Evolutionary conservation across 1,140 invertebrate species (phyloP).

Genomic region (Bombus impatiens): DNA sequence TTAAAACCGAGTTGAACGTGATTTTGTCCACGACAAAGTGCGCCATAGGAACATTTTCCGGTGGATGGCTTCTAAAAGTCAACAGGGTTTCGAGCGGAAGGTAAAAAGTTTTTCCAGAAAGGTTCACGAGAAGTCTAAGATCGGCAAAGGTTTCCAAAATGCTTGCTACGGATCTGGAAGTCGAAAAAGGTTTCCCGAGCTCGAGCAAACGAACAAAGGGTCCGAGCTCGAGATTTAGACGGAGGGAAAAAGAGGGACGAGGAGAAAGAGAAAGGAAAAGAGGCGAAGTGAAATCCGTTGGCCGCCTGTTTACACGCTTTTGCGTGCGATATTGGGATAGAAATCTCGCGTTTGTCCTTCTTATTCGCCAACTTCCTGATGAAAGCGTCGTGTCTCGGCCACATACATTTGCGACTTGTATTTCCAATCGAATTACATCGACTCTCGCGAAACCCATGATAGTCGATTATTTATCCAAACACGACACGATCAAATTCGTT

Average conservation of each 20-base stretch:
- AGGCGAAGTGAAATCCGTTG: not conserved
- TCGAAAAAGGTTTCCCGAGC: not conserved
- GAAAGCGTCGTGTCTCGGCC: constrained; percentile 8
- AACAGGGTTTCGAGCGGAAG: not conserved
- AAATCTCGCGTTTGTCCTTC: constrained; percentile 21
- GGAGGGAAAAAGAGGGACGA: too few relatives aligned
- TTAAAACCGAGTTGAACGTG: not conserved
- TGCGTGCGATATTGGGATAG: constrained; percentile 26
- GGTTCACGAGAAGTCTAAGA: not conserved
- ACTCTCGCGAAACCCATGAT: too few relatives aligned
- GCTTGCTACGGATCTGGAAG: not conserved
- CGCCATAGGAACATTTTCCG: not conserved
- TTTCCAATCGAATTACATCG: too few relatives aligned
- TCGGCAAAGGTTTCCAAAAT: not conserved
- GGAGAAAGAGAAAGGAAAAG: not conserved
- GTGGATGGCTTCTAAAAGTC: too few relatives aligned
- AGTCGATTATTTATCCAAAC: constrained; percentile 3
- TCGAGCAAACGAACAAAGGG: not conserved
- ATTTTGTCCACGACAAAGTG: not conserved
- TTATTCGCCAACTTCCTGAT: constrained; percentile 38
- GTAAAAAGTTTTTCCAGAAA: constrained; percentile 11
- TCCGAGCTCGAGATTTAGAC: not conserved
- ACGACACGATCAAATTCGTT: constrained; percentile 4
- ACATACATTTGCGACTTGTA: too few relatives aligned
- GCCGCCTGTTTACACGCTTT: not conserved